Conservation (phyloP, 2,113 vertebrate species). For the Micromys minutus region DNA sequence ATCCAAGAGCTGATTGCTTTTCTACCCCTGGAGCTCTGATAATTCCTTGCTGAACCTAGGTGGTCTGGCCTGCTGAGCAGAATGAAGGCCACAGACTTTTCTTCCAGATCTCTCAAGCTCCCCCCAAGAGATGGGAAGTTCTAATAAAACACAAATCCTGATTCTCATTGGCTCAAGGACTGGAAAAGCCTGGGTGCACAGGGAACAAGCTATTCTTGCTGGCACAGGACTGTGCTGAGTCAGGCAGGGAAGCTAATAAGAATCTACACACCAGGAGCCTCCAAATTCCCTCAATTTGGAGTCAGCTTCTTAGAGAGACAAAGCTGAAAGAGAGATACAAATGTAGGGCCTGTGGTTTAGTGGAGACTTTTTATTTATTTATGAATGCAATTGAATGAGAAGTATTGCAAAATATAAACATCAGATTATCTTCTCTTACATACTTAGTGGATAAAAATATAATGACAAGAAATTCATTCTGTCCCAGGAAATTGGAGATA, state of each 20-base stretch:
- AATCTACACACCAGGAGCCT: constrained; percentile 48
- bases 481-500: constrained; percentile 11
- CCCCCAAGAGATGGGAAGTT: background rate
- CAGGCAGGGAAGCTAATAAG: constrained; percentile 49
- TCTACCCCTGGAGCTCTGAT: background rate
- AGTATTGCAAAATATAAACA: constrained; percentile 41
- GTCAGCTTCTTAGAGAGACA: constrained; percentile 29
- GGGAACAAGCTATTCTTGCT: constrained; percentile 35
- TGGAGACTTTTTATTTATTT: constrained; percentile 51
- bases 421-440: constrained; percentile 32
- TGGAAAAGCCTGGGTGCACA: background rate
- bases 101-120: background rate
- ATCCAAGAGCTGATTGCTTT: background rate
- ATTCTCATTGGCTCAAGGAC: constrained; percentile 11
- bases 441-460: constrained; percentile 52
- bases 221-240: constrained; percentile 44
- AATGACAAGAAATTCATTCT: constrained; percentile 54
- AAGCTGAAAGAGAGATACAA: constrained; percentile 20
- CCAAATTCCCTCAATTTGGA: constrained; percentile 55
- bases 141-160: constrained; percentile 17
- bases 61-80: constrained; percentile 34
- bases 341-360: constrained; percentile 27
- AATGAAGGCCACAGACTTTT: constrained; percentile 39
- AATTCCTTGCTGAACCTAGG: constrained; percentile 10
- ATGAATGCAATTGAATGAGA: constrained; percentile 28